These are phyloP conservation scores for Drosophila emarginata DNA, from an alignment of 2,888 invertebrate species.

Conservation along the genomic window DNA sequence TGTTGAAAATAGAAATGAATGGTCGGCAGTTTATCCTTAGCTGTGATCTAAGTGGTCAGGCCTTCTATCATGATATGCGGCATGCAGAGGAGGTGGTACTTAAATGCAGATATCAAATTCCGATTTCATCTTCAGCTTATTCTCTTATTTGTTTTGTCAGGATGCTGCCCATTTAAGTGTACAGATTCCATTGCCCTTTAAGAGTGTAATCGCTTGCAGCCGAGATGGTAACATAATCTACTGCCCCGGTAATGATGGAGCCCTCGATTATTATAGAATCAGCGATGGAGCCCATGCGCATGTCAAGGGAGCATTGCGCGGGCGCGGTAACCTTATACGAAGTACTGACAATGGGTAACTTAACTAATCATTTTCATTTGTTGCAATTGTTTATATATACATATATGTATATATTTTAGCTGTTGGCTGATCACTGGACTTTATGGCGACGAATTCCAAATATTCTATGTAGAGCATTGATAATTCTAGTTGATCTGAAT, in stretches of 20 bases:
- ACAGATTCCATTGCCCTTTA: slow-evolving; percentile 81
- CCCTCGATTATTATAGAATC: slow-evolving; percentile 78
- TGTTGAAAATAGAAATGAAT: slow-evolving; percentile 63
- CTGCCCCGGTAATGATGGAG: slow-evolving; percentile 78
- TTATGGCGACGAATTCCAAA: slow-evolving; percentile 79
- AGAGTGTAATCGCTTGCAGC: slow-evolving; percentile 77
- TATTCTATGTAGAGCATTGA: slow-evolving; percentile 69
- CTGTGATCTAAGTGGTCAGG: slow-evolving; percentile 81
- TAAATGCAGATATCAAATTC: too few relatives aligned
- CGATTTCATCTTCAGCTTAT: too few relatives aligned
- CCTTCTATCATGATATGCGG: slow-evolving; percentile 78
- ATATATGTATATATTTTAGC: slow-evolving; percentile 53
- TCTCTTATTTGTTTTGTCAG: slow-evolving; percentile 35
- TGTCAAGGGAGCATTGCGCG: slow-evolving; percentile 76
- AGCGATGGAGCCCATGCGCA: slow-evolving; percentile 68
- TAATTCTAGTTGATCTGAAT: slow-evolving; percentile 5
- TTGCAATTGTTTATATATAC: neutral
- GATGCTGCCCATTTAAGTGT: slow-evolving; percentile 73
- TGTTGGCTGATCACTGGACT: slow-evolving; percentile 81
- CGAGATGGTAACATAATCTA: slow-evolving; percentile 77
- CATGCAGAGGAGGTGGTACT: slow-evolving; percentile 67
- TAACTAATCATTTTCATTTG: neutral
- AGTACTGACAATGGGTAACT: slow-evolving; percentile 81
- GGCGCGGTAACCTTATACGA: slow-evolving; percentile 79
- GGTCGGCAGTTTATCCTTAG: slow-evolving; percentile 76